Percentiles rank a stretch among this genome's conserved stretches.
Evolutionary conservation across 1,140 invertebrate genomes (phyloP).

Genomic region (Amyelois transitella): DNA sequence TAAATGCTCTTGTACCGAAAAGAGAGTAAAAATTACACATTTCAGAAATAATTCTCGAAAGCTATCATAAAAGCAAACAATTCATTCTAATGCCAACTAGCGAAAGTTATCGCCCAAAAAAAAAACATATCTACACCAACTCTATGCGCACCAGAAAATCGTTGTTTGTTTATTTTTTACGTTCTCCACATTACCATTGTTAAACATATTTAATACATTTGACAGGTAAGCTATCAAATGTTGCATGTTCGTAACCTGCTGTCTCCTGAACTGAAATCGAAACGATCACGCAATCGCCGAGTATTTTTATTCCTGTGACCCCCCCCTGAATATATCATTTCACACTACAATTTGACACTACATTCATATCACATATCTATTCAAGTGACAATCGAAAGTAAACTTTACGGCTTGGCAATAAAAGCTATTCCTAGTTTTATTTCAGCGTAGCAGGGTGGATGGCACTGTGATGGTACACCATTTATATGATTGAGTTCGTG

Average conservation of each 20-base stretch:
- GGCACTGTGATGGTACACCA: slow-evolving; percentile 30
- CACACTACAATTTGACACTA: slow-evolving; percentile 59
- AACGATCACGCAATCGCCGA: slow-evolving; percentile 43
- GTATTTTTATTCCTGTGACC: slow-evolving; percentile 29
- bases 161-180: slow-evolving; percentile 6
- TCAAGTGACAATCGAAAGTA: slow-evolving; percentile 16
- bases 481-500: slow-evolving; percentile 50
- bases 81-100: too few species aligned
- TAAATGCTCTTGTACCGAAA: too few species aligned
- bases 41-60: too few species aligned
- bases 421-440: neutral
- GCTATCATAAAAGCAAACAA: too few species aligned
- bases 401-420: slow-evolving; percentile 17
- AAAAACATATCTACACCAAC: too few species aligned
- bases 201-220: slow-evolving; percentile 46
- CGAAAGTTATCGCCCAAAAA: too few species aligned
- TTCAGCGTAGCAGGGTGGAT: slow-evolving; percentile 11
- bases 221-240: slow-evolving; percentile 33
- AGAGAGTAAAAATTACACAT: too few species aligned
- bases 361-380: slow-evolving; percentile 30
- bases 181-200: slow-evolving; percentile 16
- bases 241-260: slow-evolving; percentile 40
- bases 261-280: slow-evolving; percentile 37
- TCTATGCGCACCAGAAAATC: neutral
- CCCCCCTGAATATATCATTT: slow-evolving; percentile 60